These are phyloP conservation scores for Microctenopoma steveboyesi DNA, from an alignment of 2,797 vertebrate species.

Conservation along the genomic window DNA sequence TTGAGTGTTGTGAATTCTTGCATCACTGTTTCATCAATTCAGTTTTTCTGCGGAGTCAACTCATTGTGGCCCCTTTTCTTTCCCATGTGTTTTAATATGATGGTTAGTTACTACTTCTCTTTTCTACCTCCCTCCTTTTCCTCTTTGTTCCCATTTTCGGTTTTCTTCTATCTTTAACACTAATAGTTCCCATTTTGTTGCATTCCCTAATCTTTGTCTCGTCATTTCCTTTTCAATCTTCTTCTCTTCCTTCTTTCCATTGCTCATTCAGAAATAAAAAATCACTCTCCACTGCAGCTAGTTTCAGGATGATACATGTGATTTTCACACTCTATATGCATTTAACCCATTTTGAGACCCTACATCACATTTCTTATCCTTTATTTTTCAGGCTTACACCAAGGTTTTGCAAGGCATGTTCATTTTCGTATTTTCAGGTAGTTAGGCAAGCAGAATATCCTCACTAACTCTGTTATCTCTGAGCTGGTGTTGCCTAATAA, in stretches of 20 bases:
- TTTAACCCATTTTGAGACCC: neutral
- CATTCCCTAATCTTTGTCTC: neutral
- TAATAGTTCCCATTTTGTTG: neutral
- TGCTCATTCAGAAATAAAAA: no score
- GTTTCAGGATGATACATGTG: neutral
- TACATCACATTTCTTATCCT: neutral
- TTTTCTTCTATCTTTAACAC: neutral
- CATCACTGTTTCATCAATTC: neutral
- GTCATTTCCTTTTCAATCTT: neutral
- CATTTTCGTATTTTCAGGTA: no score
- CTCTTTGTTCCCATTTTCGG: neutral
- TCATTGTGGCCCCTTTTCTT: neutral
- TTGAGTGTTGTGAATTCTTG: slow-evolving; percentile 4
- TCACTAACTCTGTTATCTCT: neutral
- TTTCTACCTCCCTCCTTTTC: neutral
- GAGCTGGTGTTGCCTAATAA: neutral
- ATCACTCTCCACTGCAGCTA: neutral
- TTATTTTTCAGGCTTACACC: no score
- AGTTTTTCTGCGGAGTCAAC: neutral
- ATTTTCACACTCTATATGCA: neutral
- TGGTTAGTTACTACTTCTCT: neutral
- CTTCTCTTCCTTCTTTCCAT: neutral
- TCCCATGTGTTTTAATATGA: neutral
- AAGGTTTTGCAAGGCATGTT: no score
- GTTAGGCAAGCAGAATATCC: no score